A percentile compares a stretch with the other conserved stretches of the same genome.
Conservation (phyloP, 1,140 invertebrate genomes). For the Delia radicum region DNA sequence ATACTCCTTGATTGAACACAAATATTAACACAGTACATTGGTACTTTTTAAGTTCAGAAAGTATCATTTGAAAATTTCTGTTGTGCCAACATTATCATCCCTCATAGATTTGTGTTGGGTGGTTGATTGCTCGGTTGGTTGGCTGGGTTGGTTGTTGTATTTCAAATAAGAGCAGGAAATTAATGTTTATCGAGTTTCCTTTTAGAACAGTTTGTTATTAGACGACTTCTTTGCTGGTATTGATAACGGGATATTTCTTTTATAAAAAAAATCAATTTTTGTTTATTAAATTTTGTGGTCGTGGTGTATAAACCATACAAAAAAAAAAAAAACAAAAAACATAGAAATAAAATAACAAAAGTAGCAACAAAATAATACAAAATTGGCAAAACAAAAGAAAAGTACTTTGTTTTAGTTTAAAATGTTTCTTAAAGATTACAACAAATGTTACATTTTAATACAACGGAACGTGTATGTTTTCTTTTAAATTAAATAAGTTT, state of each 20-base stretch:
- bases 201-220: constrained; percentile 14
- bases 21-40: no score
- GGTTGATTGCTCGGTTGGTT: background rate
- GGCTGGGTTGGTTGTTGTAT: background rate
- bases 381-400: no score
- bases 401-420: no score
- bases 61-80: no score
- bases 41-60: no score
- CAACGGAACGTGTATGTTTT: no score
- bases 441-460: no score
- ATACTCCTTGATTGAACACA: no score
- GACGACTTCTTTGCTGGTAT: background rate
- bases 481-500: no score
- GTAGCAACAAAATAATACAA: background rate
- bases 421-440: no score
- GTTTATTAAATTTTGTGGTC: background rate
- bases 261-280: constrained; percentile 5
- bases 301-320: background rate
- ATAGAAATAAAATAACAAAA: background rate
- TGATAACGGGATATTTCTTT: constrained; percentile 14
- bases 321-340: background rate
- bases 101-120: no score
- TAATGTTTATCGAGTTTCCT: constrained; percentile 22
- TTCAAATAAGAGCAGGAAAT: constrained; percentile 15
- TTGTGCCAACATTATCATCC: no score